Evolutionary conservation across 2,113 vertebrate species (phyloP).

Genomic region (Albula goreensis): DNA sequence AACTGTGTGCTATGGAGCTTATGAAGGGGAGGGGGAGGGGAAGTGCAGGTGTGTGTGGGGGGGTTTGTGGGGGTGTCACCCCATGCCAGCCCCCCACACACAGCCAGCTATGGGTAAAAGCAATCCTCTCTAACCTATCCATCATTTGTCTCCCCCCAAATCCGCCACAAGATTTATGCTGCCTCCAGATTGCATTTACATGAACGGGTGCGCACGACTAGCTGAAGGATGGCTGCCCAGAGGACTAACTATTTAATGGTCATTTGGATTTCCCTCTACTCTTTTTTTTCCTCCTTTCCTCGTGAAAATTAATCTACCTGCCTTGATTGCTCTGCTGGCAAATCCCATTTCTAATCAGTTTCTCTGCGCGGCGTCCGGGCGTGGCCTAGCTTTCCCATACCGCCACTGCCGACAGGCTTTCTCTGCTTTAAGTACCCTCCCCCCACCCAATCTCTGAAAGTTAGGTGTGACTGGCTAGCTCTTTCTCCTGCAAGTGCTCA

Average conservation of each 20-base stretch:
- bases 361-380: neutral
- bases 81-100: neutral
- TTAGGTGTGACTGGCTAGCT: neutral
- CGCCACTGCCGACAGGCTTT: neutral
- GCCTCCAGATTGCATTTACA: constrained; percentile 30
- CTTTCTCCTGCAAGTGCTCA: neutral
- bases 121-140: constrained; percentile 29
- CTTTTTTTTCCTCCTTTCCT: neutral
- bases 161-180: constrained; percentile 12
- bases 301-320: constrained; percentile 31
- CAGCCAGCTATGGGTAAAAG: constrained; percentile 11
- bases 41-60: too few species aligned
- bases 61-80: too few species aligned
- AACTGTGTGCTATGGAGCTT: neutral
- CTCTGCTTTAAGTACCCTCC: neutral
- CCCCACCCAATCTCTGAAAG: neutral
- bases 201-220: constrained; percentile 4
- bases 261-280: constrained; percentile 14
- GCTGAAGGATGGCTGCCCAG: constrained; percentile 22
- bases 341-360: constrained; percentile 29
- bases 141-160: constrained; percentile 21
- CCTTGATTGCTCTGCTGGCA: constrained; percentile 32
- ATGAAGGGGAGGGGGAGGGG: neutral
- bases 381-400: neutral
- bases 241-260: constrained; percentile 24